phyloP scores from a whole-genome alignment of 2,797 vertebrate genomes.

The Gouania willdenowi region DNA sequence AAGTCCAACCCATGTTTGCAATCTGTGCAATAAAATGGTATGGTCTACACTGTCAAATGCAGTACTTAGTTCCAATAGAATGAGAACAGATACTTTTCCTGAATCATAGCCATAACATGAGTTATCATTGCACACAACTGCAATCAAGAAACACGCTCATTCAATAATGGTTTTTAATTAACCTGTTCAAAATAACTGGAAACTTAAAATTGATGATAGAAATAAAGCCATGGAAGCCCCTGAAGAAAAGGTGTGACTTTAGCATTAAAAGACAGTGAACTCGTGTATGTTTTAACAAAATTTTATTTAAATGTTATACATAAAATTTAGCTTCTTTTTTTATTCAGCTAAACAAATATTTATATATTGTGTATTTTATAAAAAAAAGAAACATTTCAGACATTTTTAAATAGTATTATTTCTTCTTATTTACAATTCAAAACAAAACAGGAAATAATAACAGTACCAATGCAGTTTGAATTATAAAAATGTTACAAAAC shows the following conservation, averaged over 20 bases:
- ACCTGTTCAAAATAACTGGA: neutral
- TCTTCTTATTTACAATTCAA: slow-evolving; percentile 98
- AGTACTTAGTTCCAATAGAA: too few relatives aligned
- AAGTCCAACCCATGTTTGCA: too few relatives aligned
- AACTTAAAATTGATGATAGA: too few relatives aligned
- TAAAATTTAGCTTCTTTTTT: slow-evolving; percentile 82
- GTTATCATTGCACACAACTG: slow-evolving; percentile 4
- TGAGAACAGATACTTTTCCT: too few relatives aligned
- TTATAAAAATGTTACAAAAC: slow-evolving; percentile 91
- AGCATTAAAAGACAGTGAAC: neutral
- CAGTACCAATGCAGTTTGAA: slow-evolving; percentile 73
- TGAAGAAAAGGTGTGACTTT: too few relatives aligned
- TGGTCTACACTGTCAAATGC: too few relatives aligned
- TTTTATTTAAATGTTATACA: slow-evolving; percentile 92
- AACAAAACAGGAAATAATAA: slow-evolving; percentile 88
- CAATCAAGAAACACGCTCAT: slow-evolving; percentile 3
- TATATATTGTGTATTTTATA: slow-evolving; percentile 78
- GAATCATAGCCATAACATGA: slow-evolving; percentile 21
- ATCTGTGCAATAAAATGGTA: too few relatives aligned
- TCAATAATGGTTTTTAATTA: slow-evolving; percentile 2
- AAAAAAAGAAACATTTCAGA: slow-evolving; percentile 75
- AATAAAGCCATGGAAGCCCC: neutral
- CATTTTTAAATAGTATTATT: slow-evolving; percentile 94
- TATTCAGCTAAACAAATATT: slow-evolving; percentile 80
- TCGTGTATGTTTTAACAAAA: slow-evolving; percentile 61